Evolutionary conservation across 1,140 invertebrate genomes (phyloP).

Genomic region (Idris sp.): DNA sequence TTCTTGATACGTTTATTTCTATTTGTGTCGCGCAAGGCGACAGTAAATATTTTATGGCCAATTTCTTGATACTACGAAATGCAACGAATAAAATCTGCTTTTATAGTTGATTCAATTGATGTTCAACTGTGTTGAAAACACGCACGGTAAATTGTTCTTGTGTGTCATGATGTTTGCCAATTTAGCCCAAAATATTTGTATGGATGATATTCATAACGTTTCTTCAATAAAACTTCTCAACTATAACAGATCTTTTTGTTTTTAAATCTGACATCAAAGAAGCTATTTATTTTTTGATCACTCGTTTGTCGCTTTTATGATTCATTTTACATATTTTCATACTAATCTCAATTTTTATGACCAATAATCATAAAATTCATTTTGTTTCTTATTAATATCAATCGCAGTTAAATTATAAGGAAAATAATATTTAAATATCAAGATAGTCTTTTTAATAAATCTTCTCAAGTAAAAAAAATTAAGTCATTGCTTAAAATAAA

Average conservation of each 20-base stretch:
- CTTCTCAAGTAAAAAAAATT: too few relatives aligned
- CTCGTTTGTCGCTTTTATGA: too few relatives aligned
- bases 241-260: slow-evolving; percentile 58
- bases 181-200: slow-evolving; percentile 41
- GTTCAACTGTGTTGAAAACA: slow-evolving; percentile 35
- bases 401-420: too few relatives aligned
- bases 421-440: too few relatives aligned
- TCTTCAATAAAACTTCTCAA: slow-evolving; percentile 49
- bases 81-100: slow-evolving; percentile 45
- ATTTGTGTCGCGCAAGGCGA: slow-evolving; percentile 60
- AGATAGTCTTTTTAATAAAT: too few relatives aligned
- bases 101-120: slow-evolving; percentile 60
- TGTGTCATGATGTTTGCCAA: slow-evolving; percentile 26
- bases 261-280: too few relatives aligned
- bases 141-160: slow-evolving; percentile 52
- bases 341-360: too few relatives aligned
- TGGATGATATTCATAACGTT: slow-evolving; percentile 48
- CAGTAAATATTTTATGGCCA: slow-evolving; percentile 61
- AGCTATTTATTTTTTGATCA: too few relatives aligned
- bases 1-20: slow-evolving; percentile 61
- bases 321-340: too few relatives aligned
- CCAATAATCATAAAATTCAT: too few relatives aligned
- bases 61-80: slow-evolving; percentile 57
- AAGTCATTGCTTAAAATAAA: too few relatives aligned
- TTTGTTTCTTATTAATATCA: too few relatives aligned